Percentiles rank a stretch among this genome's conserved stretches.
Conservation (phyloP, 2,113 vertebrate genomes). For the Hemiprocne comata region DNA sequence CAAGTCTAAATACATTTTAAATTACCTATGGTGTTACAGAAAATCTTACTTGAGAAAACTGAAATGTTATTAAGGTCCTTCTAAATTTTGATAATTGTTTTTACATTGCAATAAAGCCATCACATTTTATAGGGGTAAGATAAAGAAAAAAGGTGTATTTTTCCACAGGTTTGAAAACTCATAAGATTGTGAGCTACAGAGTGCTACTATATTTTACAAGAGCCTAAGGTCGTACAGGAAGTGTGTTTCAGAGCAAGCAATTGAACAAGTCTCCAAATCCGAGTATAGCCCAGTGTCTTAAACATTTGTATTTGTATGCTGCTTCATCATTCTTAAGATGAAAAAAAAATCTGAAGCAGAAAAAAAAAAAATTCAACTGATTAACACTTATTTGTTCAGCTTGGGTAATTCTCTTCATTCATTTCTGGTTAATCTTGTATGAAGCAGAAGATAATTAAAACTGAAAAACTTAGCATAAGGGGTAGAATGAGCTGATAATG, state of each 20-base stretch:
- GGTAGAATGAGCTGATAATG: not conserved
- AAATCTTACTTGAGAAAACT: not conserved
- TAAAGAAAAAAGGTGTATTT: accelerated
- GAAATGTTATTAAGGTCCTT: not conserved
- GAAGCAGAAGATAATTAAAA: not conserved
- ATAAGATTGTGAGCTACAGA: not conserved
- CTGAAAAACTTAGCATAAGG: not conserved
- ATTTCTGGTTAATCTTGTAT: not conserved
- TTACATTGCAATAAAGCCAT: not conserved
- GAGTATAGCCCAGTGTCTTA: not conserved
- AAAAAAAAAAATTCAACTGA: not conserved
- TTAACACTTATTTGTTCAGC: not conserved
- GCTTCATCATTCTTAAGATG: not conserved
- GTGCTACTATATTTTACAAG: not conserved
- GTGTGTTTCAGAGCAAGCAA: not conserved
- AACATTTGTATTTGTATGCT: not conserved
- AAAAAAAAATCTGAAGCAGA: not conserved
- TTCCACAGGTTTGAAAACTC: not conserved
- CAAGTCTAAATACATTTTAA: slow-evolving; percentile 1
- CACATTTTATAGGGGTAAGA: not conserved
- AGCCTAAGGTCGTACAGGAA: not conserved
- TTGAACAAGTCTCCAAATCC: not conserved
- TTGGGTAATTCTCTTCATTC: not conserved
- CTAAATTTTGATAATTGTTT: not conserved
- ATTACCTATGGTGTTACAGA: not conserved